phyloP scores from a whole-genome alignment of 2,113 vertebrate genomes.

The Ivindomyrus marchei region DNA sequence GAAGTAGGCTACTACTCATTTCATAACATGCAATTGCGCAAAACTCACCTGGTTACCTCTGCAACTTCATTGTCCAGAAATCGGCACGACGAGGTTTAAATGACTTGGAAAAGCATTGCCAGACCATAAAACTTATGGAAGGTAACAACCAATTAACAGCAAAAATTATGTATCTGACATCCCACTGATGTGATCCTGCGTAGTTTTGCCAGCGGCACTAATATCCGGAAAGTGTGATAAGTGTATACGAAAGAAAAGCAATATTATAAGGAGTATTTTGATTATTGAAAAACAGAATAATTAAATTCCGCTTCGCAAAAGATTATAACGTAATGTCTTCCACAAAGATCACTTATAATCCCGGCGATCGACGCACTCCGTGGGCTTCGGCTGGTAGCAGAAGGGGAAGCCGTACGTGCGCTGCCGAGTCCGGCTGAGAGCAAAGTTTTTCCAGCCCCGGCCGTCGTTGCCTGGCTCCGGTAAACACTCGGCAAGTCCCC shows the following conservation, averaged over 20 bases:
- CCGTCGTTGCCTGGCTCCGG: slow-evolving; percentile 14
- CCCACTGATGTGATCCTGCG: slow-evolving; percentile 31
- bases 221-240: slow-evolving; percentile 41
- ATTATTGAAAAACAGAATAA: background rate
- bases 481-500: slow-evolving; percentile 30
- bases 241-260: slow-evolving; percentile 32
- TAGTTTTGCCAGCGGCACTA: slow-evolving; percentile 36
- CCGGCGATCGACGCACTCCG: background rate
- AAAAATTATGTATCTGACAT: slow-evolving; percentile 29
- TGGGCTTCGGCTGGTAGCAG: background rate
- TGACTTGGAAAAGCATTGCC: background rate
- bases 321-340: background rate
- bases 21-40: slow-evolving; percentile 11
- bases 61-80: slow-evolving; percentile 45
- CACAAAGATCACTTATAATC: background rate
- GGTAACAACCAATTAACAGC: background rate
- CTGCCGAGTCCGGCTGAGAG: slow-evolving; percentile 24
- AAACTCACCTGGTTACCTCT: slow-evolving; percentile 56
- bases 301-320: background rate
- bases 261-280: slow-evolving; percentile 3
- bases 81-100: background rate
- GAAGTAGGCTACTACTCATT: slow-evolving; percentile 29
- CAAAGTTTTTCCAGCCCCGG: slow-evolving; percentile 49
- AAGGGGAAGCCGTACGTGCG: background rate
- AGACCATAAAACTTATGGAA: background rate